phyloP scores from a whole-genome alignment of 2,888 invertebrate genomes.

The Heliconius sara region DNA sequence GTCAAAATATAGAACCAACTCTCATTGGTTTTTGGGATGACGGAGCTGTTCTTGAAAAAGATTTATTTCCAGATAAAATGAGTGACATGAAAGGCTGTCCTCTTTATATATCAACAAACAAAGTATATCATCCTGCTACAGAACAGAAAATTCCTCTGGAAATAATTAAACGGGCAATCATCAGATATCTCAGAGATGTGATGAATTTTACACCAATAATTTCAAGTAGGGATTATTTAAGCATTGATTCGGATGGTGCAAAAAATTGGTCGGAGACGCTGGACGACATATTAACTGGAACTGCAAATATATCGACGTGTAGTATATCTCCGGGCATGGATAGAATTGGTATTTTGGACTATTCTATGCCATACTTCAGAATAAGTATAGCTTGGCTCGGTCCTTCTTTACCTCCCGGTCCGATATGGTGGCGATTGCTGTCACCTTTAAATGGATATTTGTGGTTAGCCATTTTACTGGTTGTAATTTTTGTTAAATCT shows the following conservation, averaged over 20 bases:
- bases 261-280: slow-evolving; percentile 70
- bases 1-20: slow-evolving; percentile 61
- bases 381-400: slow-evolving; percentile 68
- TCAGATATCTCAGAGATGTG: slow-evolving; percentile 60
- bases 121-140: slow-evolving; percentile 60
- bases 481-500: slow-evolving; percentile 60
- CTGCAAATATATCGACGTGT: slow-evolving; percentile 67
- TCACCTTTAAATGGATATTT: slow-evolving; percentile 69
- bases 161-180: slow-evolving; percentile 62
- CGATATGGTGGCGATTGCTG: slow-evolving; percentile 66
- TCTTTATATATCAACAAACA: slow-evolving; percentile 69
- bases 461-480: slow-evolving; percentile 63
- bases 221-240: slow-evolving; percentile 63
- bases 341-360: slow-evolving; percentile 62
- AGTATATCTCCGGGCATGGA: slow-evolving; percentile 66
- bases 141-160: slow-evolving; percentile 66
- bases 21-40: slow-evolving; percentile 59
- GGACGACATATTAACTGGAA: slow-evolving; percentile 65
- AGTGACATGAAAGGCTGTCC: slow-evolving; percentile 68
- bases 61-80: slow-evolving; percentile 67
- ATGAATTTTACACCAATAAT: slow-evolving; percentile 70
- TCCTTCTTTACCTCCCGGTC: slow-evolving; percentile 62
- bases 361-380: slow-evolving; percentile 66
- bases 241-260: slow-evolving; percentile 65
- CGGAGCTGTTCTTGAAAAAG: slow-evolving; percentile 43